Evolutionary conservation across 2,888 invertebrate species (phyloP), one percentile per base, ranked within the genome.

Genomic region (Megastigmus dorsalis): DNA sequence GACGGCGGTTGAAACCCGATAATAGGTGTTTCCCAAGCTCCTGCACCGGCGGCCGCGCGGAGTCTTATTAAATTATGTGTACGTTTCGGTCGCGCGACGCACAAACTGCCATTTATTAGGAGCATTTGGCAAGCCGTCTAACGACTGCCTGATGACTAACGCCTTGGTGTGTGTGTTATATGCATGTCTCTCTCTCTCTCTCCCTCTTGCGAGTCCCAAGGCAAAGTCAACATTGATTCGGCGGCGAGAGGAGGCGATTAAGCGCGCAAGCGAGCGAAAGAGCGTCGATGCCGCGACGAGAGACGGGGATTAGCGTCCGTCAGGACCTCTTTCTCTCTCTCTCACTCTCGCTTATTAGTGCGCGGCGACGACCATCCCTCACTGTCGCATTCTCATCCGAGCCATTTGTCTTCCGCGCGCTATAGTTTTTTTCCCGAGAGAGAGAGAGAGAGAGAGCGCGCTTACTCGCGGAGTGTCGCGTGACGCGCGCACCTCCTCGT

Each of bases 41-140:
- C 6, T 5, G 13, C n/a, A 0, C 54, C 30, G 15, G 30, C 36
- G 41, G 28, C 10, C 43, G 23, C 45, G 30, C 10, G 3, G 43
- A 7, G 7, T 15, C 55, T 62, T 62, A 62, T 62, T 62, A 62
- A 62, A 62, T 62, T 62, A 62, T 48, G 45, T 63, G 63, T 36
- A 28, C 23, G 63, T 50, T 60, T 28, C 30, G 60, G 18, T n/a
- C 43, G 41, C 59, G 15, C 43, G 23, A n/a, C 26, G n/a, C 59
- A 71, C 69, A 74, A 59, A 28, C 63, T 68, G 71, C 71, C 69
- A 77, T 80, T 81, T 76, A 66, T 80, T 76, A 68, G 60, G 43
- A 66, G 68, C 66, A 70, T 77, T 82, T 80, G 80, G 80, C 80
- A 79, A 76, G 68, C 54, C 76, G 30, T 26, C 65, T 69, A 72